phyloP scores from a whole-genome alignment of 2,888 invertebrate genomes.

The Biston stratarius region DNA sequence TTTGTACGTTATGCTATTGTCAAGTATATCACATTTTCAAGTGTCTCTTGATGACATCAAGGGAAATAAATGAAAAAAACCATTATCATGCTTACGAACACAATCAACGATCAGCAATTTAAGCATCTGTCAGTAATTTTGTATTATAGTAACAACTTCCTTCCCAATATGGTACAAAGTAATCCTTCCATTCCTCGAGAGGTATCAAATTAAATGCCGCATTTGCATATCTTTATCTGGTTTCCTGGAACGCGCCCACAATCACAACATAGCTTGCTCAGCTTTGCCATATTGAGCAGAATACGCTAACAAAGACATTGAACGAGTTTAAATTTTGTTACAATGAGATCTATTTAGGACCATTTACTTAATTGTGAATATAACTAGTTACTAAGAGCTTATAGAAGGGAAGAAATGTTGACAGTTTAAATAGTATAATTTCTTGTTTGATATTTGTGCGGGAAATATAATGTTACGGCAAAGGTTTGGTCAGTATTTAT shows the following conservation, averaged over 20 bases:
- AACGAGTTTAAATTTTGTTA: conserved; percentile 8
- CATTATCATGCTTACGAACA: no score
- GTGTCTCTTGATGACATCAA: no score
- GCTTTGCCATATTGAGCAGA: conserved; percentile 13
- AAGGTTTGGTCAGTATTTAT: not conserved
- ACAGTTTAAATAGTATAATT: not conserved
- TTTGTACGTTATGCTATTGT: no score
- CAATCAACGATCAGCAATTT: no score
- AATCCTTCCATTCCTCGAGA: not conserved
- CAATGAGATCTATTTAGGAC: not conserved
- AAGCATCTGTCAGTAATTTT: no score
- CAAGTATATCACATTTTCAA: no score
- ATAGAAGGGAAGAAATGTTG: not conserved
- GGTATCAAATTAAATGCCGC: conserved; percentile 15
- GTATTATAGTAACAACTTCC: no score
- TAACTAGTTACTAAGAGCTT: not conserved
- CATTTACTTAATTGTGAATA: not conserved
- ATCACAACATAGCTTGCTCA: conserved; percentile 18
- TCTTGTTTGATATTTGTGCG: not conserved
- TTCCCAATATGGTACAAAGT: no score
- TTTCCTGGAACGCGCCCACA: conserved; percentile 28
- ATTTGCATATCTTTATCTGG: conserved; percentile 23
- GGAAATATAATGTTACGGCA: not conserved
- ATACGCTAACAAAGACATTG: conserved; percentile 22
- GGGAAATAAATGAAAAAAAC: no score